A percentile compares a stretch with the other conserved stretches of the same genome.
These are phyloP conservation scores for Corythoichthys haematopterus DNA, from an alignment of 2,113 vertebrate species.

Conservation along the genomic window DNA sequence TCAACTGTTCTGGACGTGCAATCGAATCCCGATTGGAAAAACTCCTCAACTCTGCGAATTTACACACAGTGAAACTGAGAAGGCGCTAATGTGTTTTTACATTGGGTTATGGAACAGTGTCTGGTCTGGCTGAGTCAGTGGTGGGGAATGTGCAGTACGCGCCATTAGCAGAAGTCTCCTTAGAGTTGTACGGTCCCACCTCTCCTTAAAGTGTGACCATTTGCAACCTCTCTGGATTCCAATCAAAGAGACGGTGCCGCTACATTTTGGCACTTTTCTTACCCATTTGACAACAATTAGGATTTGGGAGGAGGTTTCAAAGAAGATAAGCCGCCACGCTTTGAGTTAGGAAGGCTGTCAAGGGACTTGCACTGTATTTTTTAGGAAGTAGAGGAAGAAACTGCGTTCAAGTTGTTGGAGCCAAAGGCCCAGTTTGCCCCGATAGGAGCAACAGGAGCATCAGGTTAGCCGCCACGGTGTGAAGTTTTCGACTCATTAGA, in stretches of 20 bases:
- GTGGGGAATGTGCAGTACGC: constrained; percentile 41
- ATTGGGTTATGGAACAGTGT: constrained; percentile 4
- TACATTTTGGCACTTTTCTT: constrained; percentile 32
- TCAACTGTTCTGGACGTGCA: no score
- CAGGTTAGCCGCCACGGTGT: constrained; percentile 63
- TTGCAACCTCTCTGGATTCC: constrained; percentile 19
- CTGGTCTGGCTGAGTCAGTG: constrained; percentile 35
- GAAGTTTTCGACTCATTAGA: neutral
- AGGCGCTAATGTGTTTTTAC: constrained; percentile 16
- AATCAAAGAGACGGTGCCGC: constrained; percentile 42
- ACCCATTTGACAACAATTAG: constrained; percentile 60
- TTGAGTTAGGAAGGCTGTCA: constrained; percentile 53
- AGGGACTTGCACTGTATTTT: constrained; percentile 7
- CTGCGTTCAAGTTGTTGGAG: constrained; percentile 67
- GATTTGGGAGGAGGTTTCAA: constrained; percentile 46
- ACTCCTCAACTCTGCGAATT: constrained; percentile 30
- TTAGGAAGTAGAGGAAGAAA: constrained; percentile 60
- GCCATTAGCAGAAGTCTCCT: constrained; percentile 25
- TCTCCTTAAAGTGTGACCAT: constrained; percentile 24
- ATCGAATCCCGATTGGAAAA: no score
- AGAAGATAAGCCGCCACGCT: constrained; percentile 35
- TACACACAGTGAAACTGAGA: constrained; percentile 10
- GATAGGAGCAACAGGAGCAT: constrained; percentile 69
- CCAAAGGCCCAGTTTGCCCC: constrained; percentile 63
- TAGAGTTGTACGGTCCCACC: constrained; percentile 17